Conservation (phyloP, 2,888 invertebrate genomes). For the Troides oblongomaculatus region DNA sequence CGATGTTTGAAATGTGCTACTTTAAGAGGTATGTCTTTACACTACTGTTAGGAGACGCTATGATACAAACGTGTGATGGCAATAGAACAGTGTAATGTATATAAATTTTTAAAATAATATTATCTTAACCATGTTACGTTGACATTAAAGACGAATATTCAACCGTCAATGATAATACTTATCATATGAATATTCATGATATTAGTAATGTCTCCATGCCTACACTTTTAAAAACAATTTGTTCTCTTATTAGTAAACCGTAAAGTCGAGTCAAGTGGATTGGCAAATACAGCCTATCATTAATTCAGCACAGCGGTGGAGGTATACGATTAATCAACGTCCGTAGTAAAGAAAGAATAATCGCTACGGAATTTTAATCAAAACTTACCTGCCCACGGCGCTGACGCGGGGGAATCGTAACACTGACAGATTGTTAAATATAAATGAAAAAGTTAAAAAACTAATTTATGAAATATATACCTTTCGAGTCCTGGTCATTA, state of each 20-base stretch:
- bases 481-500: no score
- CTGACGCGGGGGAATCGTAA: slow-evolving; percentile 5
- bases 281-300: slow-evolving; percentile 4
- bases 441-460: neutral
- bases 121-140: no score
- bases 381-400: slow-evolving; percentile 2
- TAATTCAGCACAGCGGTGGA: slow-evolving; percentile 3
- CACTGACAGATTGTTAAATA: neutral
- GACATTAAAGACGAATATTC: no score
- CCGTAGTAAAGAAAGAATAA: slow-evolving; percentile 18
- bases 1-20: no score
- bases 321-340: slow-evolving; percentile 14
- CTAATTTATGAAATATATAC: no score
- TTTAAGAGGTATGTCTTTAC: no score
- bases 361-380: slow-evolving; percentile 19
- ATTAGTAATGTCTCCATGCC: no score
- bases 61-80: no score
- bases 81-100: no score
- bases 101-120: no score
- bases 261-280: slow-evolving; percentile 1
- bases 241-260: neutral
- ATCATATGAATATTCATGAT: neutral
- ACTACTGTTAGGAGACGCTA: no score
- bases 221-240: neutral
- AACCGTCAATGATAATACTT: neutral